Base-by-base conservation (phyloP, 2,797 vertebrate genomes). In the Helicolenus hilgendorfi region DNA sequence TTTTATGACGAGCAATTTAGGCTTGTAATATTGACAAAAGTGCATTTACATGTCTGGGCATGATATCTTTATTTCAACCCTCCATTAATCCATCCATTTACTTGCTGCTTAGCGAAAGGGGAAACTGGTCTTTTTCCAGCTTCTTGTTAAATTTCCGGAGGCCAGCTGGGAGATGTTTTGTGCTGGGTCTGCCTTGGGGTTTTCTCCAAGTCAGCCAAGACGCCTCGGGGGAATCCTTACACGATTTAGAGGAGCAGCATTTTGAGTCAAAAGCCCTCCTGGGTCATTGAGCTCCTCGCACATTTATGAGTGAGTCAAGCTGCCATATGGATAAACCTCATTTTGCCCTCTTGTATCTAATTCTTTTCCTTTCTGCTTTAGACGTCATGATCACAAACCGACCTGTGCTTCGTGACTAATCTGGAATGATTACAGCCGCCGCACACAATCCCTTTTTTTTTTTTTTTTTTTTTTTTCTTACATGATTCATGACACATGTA, bases 1-100 rank as follows among this genome's bases (percentile, higher is more conserved):
- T 41, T 81, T 82, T 56, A 89, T 70, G 27, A 75, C 59, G 75
- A 79, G 62, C 81, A 72, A 90, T 89, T 87, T 64, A 65, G 29
- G 26, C 49, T 49, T n/a, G 41, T 76, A 65, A 76, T 73, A 88
- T 81, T 79, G 83, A 87, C 83, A 73, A 86, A 92, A 89, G 59
- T 70, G 56, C 72, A 78, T 81, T 88, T 79, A 74, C 63, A 81
- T 77, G 58, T 91, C 86, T 62, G 72, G 59, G 56, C 53, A 72
- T 72, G 29, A 64, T 53, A 73, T 89, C 8, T 71, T 72, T 79
- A 60, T 45, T 86, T 62, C 27, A 65, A 8, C 76, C 36, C 31
- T 58, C 31, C 35, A 29, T 81, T 81, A 75, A 72, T 86, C 56
- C 36, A 7, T 45, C 27, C 7, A 18, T 77, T 86, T 81, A 49